A percentile compares a stretch with the other conserved stretches of the same genome.
Evolutionary conservation across 2,113 vertebrate genomes (phyloP).

Genomic region (Alligator sinensis): DNA sequence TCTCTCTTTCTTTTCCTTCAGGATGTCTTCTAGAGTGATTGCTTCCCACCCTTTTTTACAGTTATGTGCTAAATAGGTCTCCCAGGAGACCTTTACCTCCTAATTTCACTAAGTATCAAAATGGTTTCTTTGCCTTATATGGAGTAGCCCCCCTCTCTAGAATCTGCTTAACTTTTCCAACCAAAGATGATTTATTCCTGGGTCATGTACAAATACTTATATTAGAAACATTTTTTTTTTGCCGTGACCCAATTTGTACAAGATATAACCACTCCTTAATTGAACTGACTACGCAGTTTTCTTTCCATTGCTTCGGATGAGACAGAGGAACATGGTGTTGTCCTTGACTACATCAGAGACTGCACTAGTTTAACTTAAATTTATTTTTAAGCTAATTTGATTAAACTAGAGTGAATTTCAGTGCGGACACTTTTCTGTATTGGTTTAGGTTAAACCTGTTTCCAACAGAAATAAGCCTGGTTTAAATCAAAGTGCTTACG

Average conservation of each 20-base stretch:
- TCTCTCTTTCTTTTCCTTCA: conserved; percentile 5
- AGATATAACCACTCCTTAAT: not conserved
- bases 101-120: not conserved
- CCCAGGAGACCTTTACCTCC: not conserved
- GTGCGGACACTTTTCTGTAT: not conserved
- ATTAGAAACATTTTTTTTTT: not conserved
- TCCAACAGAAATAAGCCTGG: not conserved
- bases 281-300: too few species aligned
- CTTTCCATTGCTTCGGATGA: not conserved
- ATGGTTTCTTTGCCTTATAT: not conserved
- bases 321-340: not conserved
- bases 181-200: not conserved
- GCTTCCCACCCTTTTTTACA: conserved; percentile 24
- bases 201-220: not conserved
- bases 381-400: not conserved
- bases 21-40: conserved; percentile 21
- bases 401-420: not conserved
- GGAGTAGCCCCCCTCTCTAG: not conserved
- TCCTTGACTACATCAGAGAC: not conserved
- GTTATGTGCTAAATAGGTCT: not conserved
- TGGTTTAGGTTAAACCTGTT: not conserved
- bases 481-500: not conserved
- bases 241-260: not conserved
- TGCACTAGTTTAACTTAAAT: not conserved
- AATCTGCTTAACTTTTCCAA: not conserved